A percentile compares a stretch with the other conserved stretches of the same genome.
Evolutionary conservation across 2,797 vertebrate species (phyloP).

Genomic region (Microcaecilia unicolor): DNA sequence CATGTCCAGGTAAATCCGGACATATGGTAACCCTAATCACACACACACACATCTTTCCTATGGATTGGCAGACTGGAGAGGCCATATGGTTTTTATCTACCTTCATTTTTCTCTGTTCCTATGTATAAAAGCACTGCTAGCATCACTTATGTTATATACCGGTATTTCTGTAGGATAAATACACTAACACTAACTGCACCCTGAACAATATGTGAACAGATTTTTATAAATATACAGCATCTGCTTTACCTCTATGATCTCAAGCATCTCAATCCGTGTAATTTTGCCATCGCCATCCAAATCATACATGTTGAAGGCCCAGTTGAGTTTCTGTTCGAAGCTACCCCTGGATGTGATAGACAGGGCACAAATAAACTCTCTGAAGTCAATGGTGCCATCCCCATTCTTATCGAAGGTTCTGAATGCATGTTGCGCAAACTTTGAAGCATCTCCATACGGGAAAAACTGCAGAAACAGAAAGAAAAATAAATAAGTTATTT

Average conservation of each 20-base stretch:
- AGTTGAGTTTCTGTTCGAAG: constrained; percentile 98
- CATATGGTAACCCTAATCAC: too few species aligned
- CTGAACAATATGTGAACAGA: too few species aligned
- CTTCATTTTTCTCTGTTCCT: too few species aligned
- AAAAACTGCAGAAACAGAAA: constrained; percentile 73
- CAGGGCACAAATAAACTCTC: constrained; percentile 98
- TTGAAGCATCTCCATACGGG: constrained; percentile 93
- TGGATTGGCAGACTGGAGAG: too few species aligned
- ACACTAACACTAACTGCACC: too few species aligned
- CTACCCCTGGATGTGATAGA: constrained; percentile 97
- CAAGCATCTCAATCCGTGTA: constrained; percentile 97
- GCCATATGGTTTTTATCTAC: too few species aligned
- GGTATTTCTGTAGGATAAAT: too few species aligned
- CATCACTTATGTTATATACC: too few species aligned
- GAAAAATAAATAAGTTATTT: not conserved
- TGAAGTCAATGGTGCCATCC: constrained; percentile 96
- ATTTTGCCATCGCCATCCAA: constrained; percentile 97
- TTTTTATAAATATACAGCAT: too few species aligned
- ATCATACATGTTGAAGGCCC: constrained; percentile 99
- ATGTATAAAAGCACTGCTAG: too few species aligned
- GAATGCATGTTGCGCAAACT: constrained; percentile 96
- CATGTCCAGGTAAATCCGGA: too few species aligned
- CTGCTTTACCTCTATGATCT: constrained; percentile 91
- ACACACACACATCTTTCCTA: too few species aligned
- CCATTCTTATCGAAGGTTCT: constrained; percentile 98